These are phyloP conservation scores for Napeogenes inachia DNA, from an alignment of 2,888 invertebrate genomes.

Conservation along the genomic window DNA sequence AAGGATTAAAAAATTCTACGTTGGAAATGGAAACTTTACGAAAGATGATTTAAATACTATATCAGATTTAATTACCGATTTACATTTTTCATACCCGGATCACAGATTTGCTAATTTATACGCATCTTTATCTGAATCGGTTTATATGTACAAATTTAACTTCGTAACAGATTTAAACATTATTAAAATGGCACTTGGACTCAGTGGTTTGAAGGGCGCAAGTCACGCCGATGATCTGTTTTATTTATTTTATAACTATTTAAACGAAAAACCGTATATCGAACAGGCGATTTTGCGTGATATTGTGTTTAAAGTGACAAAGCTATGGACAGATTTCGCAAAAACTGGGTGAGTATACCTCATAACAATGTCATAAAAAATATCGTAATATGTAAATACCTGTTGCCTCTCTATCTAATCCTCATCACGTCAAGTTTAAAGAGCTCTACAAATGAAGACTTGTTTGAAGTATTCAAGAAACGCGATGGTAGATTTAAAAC, in stretches of 20 bases:
- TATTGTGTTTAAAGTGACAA: conserved; percentile 54
- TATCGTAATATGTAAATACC: neutral
- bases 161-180: conserved; percentile 53
- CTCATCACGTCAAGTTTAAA: no score
- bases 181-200: conserved; percentile 37
- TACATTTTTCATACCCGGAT: conserved; percentile 45
- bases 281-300: conserved; percentile 44
- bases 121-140: conserved; percentile 33
- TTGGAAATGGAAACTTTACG: conserved; percentile 38
- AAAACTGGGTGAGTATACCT: conserved; percentile 53
- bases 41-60: conserved; percentile 38
- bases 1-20: conserved; percentile 47
- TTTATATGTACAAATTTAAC: conserved; percentile 53
- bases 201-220: conserved; percentile 47
- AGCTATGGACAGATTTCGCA: conserved; percentile 68
- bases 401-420: neutral
- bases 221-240: conserved; percentile 70
- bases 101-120: conserved; percentile 49
- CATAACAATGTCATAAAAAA: neutral
- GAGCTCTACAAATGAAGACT: no score
- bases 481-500: no score
- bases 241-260: conserved; percentile 59
- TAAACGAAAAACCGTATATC: conserved; percentile 49
- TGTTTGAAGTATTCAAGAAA: no score
- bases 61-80: conserved; percentile 44